Evolutionary conservation across 2,113 vertebrate genomes (phyloP).

Genomic region (Petromus typicus): DNA sequence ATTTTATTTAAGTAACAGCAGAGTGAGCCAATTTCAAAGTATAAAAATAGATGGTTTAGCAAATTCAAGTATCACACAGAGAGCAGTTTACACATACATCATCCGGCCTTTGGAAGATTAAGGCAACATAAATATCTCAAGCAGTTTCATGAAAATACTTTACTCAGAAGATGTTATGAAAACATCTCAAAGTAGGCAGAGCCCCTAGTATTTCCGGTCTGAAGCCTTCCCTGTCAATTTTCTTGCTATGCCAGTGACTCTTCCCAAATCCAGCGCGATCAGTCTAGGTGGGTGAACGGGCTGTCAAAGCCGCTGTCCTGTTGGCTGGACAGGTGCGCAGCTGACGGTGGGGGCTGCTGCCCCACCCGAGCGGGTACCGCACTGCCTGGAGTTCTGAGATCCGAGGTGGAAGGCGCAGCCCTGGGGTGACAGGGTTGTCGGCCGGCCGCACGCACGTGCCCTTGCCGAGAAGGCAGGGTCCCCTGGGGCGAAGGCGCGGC

Average conservation of each 20-base stretch:
- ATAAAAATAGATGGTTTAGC: constrained; percentile 86
- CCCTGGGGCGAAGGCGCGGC: constrained; percentile 5
- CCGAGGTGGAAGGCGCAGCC: constrained; percentile 41
- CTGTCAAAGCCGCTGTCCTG: constrained; percentile 93
- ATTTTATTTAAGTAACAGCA: constrained; percentile 82
- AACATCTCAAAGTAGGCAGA: constrained; percentile 57
- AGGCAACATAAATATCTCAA: constrained; percentile 72
- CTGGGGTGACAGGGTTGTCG: background rate
- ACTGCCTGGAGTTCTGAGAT: background rate
- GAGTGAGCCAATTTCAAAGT: constrained; percentile 72
- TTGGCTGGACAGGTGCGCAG: constrained; percentile 80
- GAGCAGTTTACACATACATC: constrained; percentile 65
- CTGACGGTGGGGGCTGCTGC: constrained; percentile 60
- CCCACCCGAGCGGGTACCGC: constrained; percentile 10
- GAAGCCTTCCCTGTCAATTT: constrained; percentile 56
- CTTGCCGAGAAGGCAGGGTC: constrained; percentile 56
- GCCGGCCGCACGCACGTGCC: background rate
- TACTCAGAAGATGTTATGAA: constrained; percentile 60
- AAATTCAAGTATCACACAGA: constrained; percentile 65
- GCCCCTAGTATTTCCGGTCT: constrained; percentile 39
- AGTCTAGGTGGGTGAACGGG: constrained; percentile 80
- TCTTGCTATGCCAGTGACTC: constrained; percentile 61
- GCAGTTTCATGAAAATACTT: constrained; percentile 61
- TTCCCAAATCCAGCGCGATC: constrained; percentile 25
- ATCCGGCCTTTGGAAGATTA: constrained; percentile 66